Percentiles rank a stretch among this genome's conserved stretches.
phyloP scores from a whole-genome alignment of 2,888 invertebrate species.

The Acronicta psi region DNA sequence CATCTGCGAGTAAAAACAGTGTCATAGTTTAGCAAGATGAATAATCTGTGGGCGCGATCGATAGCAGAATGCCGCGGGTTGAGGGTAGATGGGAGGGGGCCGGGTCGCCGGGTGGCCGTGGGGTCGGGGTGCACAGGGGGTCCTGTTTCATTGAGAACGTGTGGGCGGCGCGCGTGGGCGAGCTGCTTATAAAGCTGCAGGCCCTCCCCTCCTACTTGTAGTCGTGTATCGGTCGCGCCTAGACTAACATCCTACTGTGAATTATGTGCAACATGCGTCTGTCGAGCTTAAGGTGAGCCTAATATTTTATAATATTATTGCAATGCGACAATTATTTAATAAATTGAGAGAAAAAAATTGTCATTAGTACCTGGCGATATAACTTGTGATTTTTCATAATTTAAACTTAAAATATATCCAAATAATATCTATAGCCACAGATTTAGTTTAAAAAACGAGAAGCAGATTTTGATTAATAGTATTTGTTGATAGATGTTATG shows the following conservation, averaged over 20 bases:
- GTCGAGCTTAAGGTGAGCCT: constrained; percentile 77
- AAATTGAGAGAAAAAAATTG: constrained; percentile 2
- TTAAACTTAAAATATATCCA: no score
- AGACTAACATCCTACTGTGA: constrained; percentile 70
- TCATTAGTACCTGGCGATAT: no score
- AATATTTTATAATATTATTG: constrained; percentile 23
- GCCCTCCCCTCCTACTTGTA: constrained; percentile 76
- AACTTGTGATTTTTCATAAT: neutral
- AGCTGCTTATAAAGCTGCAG: constrained; percentile 81
- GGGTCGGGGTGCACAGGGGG: constrained; percentile 61
- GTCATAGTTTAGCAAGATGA: constrained; percentile 81
- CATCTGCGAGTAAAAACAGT: constrained; percentile 62
- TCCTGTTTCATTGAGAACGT: constrained; percentile 91
- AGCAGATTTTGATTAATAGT: no score
- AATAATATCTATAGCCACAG: no score
- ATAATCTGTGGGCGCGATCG: constrained; percentile 86
- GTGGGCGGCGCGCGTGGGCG: constrained; percentile 90
- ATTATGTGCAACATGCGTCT: constrained; percentile 78
- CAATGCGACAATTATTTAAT: neutral
- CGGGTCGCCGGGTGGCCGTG: constrained; percentile 59
- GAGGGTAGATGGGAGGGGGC: constrained; percentile 59
- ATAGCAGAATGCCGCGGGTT: constrained; percentile 76
- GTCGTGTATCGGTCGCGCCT: constrained; percentile 75
- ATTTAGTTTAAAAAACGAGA: no score
- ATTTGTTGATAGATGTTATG: neutral